Percentiles rank a stretch among this genome's conserved stretches.
phyloP scores from a whole-genome alignment of 2,888 invertebrate genomes.

The Tipula vernalis region DNA sequence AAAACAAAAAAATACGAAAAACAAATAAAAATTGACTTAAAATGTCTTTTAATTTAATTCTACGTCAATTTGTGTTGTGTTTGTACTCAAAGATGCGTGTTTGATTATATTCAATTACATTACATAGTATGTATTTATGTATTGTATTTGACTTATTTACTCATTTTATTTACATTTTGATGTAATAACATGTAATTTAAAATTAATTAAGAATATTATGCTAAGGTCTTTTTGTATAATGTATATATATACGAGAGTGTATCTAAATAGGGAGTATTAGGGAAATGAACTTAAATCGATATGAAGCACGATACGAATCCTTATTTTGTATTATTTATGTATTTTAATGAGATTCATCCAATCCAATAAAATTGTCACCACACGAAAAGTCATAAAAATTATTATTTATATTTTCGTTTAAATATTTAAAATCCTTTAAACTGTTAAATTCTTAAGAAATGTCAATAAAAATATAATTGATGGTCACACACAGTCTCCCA shows the following conservation, averaged over 20 bases:
- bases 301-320: not conserved
- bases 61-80: not conserved
- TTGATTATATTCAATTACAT: not conserved
- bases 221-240: not conserved
- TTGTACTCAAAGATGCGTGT: not conserved
- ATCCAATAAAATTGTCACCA: not conserved
- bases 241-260: not conserved
- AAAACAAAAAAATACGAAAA: not conserved
- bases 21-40: not conserved
- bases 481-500: not conserved
- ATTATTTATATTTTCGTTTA: not conserved
- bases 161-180: not conserved
- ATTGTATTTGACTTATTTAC: not conserved
- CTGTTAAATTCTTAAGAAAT: not conserved
- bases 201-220: not conserved
- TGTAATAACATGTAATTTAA: constrained; percentile 4
- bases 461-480: not conserved
- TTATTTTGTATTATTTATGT: not conserved
- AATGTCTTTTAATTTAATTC: not conserved
- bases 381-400: not conserved
- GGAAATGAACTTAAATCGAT: not conserved
- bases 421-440: not conserved
- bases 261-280: not conserved
- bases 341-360: not conserved
- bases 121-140: not conserved